Percentiles rank a stretch among this genome's conserved stretches.
phyloP scores from a whole-genome alignment of 1,140 invertebrate genomes.

The Ylistrum balloti region DNA sequence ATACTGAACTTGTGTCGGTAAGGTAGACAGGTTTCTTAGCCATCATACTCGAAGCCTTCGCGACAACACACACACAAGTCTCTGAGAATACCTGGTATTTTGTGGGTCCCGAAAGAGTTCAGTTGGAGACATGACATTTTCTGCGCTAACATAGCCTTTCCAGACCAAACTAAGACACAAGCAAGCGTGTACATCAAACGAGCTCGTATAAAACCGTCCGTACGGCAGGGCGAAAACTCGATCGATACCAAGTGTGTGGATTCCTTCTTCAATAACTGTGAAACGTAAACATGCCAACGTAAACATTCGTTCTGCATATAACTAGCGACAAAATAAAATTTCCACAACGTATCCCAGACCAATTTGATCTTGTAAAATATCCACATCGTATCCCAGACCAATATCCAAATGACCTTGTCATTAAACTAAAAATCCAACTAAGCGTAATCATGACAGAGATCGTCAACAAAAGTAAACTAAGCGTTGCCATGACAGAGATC shows the following conservation, averaged over 20 bases:
- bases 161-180: neutral
- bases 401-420: too few relatives aligned
- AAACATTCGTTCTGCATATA: neutral
- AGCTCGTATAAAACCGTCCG: conserved; percentile 2
- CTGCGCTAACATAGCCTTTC: neutral
- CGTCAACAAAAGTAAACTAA: too few relatives aligned
- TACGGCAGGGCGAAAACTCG: neutral
- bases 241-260: neutral
- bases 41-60: neutral
- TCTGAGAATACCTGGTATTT: neutral
- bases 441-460: too few relatives aligned
- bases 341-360: too few relatives aligned
- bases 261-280: neutral
- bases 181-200: neutral
- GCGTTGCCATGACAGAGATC: too few relatives aligned
- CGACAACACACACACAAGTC: neutral
- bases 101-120: neutral
- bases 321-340: too few relatives aligned
- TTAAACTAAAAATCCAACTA: too few relatives aligned
- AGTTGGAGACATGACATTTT: neutral
- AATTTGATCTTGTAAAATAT: too few relatives aligned
- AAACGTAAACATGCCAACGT: conserved; percentile 38
- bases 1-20: neutral
- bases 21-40: neutral
- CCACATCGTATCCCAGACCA: too few relatives aligned